Conservation (phyloP, 2,113 vertebrate genomes). For the Acanthisitta chloris region DNA sequence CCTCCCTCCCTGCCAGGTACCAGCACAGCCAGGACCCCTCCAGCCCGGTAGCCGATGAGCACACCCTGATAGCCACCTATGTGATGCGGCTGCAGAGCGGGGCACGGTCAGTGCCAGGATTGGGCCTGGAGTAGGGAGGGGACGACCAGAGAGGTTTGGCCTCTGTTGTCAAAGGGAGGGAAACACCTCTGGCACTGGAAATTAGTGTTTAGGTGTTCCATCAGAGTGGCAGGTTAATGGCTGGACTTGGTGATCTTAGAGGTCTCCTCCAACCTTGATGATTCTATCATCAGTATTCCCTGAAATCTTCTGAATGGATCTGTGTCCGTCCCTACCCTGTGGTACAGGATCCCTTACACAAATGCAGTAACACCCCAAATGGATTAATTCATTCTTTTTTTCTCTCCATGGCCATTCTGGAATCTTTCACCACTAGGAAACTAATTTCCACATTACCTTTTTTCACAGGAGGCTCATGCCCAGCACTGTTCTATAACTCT, state of each 20-base stretch:
- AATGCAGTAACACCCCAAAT: accelerated
- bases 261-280: too few species aligned
- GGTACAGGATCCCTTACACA: accelerated
- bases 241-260: too few species aligned
- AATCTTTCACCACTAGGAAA: not conserved
- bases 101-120: conserved; percentile 49
- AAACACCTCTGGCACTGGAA: too few species aligned
- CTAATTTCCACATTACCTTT: not conserved
- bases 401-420: not conserved
- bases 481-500: accelerated
- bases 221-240: too few species aligned
- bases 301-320: accelerated
- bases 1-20: conserved; percentile 63
- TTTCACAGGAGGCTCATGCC: not conserved
- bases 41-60: conserved; percentile 70
- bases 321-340: accelerated
- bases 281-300: accelerated
- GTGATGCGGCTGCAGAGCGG: conserved; percentile 72
- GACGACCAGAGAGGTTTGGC: not conserved
- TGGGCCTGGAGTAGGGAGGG: not conserved
- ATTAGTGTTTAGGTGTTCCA: too few species aligned
- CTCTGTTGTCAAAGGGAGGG: not conserved
- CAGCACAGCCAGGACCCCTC: conserved; percentile 34
- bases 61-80: conserved; percentile 74
- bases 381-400: too few species aligned